Evolutionary conservation across 2,113 vertebrate genomes (phyloP), one percentile per base, ranked within the genome.

Genomic region (Poeciliopsis prolifica): DNA sequence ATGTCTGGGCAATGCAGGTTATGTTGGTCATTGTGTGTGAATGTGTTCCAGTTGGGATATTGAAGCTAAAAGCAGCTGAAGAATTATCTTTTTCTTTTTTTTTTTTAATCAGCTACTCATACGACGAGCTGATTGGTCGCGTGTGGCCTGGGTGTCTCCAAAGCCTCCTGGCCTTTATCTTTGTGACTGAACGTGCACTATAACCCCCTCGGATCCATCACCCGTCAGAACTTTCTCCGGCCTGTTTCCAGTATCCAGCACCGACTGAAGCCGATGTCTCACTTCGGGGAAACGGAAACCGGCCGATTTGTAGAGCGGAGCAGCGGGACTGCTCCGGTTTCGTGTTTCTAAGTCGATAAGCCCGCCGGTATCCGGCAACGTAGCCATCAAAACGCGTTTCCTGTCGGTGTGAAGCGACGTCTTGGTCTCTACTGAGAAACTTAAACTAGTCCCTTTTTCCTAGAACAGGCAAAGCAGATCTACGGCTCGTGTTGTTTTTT

Each of bases 321-420:
- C 91, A 92, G 90, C 88, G 72, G 91, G 90, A 87, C 91, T 89
- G 93, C 90, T 89, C 68, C 82, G 72, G 78, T 82, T 78, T 73
- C 64, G 77, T 9, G 44, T 26, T 72, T 33, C 72, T 35, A 83
- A 77, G 69, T 78, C 40, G 70, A 48, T 30, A 73, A 78, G 67
- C 69, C 31, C 70, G 76, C 79, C 73, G 6, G 72, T 42, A 54
- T 82, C 72, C 72, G 72, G 77, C 61, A 78, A 78, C 77, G 61
- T 40, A 87, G 81, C 79, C 78, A 78, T 84, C 79, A 84, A 81
- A 88, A 85, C 89, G 89, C 64, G 68, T 72, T 70, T 73, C 42
- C 5, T 74, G 65, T 75, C 63, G n/a, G 35, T 40, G 65, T 78
- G 74, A 33, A 65, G 31, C 66, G 58, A 70, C 61, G 26, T 80